Base-by-base conservation (phyloP, 2,888 invertebrate species). In the Tanypteryx hageni region DNA sequence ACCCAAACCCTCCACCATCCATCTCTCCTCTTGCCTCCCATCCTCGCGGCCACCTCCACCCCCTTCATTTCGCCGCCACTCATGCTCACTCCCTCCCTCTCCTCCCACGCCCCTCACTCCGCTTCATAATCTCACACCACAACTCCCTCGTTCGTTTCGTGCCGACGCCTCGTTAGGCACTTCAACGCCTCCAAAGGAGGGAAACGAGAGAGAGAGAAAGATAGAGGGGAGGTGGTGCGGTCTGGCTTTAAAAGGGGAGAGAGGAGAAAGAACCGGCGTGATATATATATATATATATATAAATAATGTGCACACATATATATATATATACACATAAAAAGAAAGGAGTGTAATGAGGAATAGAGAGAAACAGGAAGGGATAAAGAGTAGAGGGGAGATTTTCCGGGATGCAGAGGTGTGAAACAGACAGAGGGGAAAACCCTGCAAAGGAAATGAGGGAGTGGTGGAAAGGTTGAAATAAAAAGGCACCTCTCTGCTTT, bases 121-220 rank as follows among this genome's bases (percentile, higher is more conserved):
- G 9, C 31, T 61, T 31, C 86, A 64, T 61, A 31, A 44, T 31
- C 61, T 18, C 86, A 59, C 86, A 61, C 89, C 89, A n/a, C 89
- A 18, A 18, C 59, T 13, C 61, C 89, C 89, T 61, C 44, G 31
- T 86, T 61, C 61, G 61, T 86, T 86, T 86, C 86, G 89, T 89
- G 89, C 64, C 64, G 89, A 89, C 89, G 89, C 89, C 89, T 89
- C 89, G 89, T 89, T 89, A 89, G 64, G 64, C 89, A 89, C 89
- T 89, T 89, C 89, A 89, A 89, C 89, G 89, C 89, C 89, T 89
- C 89, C 68, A 31, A 64, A 89, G 89, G 64, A 61, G 89, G 89
- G 64, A 64, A 64, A 64, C 57, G 83, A 57, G 57, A 18, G n/a
- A 27, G 76, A 27, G 76, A n/a, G 76, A 22, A 16, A 3, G 68